Evolutionary conservation across 2,888 invertebrate species (phyloP), one percentile per base, ranked within the genome.

Genomic region (Pilophorus perplexus): DNA sequence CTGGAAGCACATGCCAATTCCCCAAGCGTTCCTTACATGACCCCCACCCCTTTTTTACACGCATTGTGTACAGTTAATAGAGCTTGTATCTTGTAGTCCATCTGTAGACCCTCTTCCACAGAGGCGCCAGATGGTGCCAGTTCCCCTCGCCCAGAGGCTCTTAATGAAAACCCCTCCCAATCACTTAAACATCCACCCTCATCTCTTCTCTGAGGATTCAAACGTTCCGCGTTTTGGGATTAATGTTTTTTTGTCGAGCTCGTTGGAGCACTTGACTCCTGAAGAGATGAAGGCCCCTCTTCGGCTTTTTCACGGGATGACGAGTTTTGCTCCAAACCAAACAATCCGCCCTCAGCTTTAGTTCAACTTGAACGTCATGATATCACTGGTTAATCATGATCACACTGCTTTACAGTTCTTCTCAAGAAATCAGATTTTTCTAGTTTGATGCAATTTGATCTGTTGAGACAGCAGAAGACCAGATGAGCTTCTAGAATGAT

Each of bases 61-160:
- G 5, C 38, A 46, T 62, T 62, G 62, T 62, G 62, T 48, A 33
- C 46, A 46, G 62, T 62, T 62, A 62, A 62, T 62, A 62, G 62
- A 44, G 44, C 62, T 62, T 46, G 62, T 62, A 62, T 62, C 62
- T n/a, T 28, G 46, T 18, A 33, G 62, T 62, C 62, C 62, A 62
- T 62, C 46, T 46, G 62, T 33, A 44, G 46, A 28, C 62, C 62
- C 33, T 48, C 28, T 46, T 25, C 27, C 59, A 14, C 44, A 27
- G 22, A 37, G 2, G 46, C 28, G 62, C 44, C 62, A 62, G 62
- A 62, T 62, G 62, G 62, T 59, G 10, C 59, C 42, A 4, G 16
- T 40, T 40, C 23, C 22, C 5, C 5, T 27, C 20, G 27, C 33
- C 18, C 23, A 2, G 5, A 5, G 18, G n/a, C 44, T 16, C 20